A percentile compares a stretch with the other conserved stretches of the same genome.
Evolutionary conservation across 2,888 invertebrate species (phyloP).

Genomic region (Caenorhabditis sp.): DNA sequence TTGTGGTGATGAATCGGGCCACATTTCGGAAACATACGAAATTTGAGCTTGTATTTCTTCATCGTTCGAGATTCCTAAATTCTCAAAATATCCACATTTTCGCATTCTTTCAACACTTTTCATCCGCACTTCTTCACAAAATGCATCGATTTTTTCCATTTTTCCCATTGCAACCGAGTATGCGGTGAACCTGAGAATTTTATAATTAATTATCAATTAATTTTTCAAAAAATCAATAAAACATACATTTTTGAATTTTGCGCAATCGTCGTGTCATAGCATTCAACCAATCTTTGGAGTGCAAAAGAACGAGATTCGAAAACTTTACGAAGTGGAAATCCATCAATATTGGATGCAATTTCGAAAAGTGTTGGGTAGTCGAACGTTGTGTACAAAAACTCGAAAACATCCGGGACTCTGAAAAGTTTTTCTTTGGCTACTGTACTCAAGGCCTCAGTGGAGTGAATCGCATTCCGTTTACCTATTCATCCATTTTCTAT

Average conservation of each 20-base stretch:
- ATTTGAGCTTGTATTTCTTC: slow-evolving; percentile 15
- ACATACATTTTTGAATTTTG: background rate
- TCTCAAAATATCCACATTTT: slow-evolving; percentile 21
- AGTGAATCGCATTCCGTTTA: background rate
- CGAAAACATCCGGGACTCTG: slow-evolving; percentile 19
- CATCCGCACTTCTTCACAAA: background rate
- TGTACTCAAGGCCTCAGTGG: no score
- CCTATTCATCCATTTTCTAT: slow-evolving; percentile 18
- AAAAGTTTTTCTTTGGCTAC: background rate
- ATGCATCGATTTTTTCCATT: background rate
- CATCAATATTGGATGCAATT: slow-evolving; percentile 24
- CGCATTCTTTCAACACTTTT: slow-evolving; percentile 23
- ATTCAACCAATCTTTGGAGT: background rate
- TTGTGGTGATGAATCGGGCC: slow-evolving; percentile 17
- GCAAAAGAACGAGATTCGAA: background rate
- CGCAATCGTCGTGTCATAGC: background rate
- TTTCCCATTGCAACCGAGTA: slow-evolving; percentile 15
- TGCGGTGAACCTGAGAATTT: slow-evolving; percentile 30
- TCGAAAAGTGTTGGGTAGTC: slow-evolving; percentile 30
- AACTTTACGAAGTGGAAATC: slow-evolving; percentile 21
- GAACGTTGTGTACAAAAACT: slow-evolving; percentile 10
- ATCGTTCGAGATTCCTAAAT: slow-evolving; percentile 17
- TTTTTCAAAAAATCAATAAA: background rate
- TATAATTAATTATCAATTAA: no score
- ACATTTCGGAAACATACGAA: slow-evolving; percentile 22